These are phyloP conservation scores for Bombus affinis DNA, from an alignment of 1,140 invertebrate species.

Conservation along the genomic window DNA sequence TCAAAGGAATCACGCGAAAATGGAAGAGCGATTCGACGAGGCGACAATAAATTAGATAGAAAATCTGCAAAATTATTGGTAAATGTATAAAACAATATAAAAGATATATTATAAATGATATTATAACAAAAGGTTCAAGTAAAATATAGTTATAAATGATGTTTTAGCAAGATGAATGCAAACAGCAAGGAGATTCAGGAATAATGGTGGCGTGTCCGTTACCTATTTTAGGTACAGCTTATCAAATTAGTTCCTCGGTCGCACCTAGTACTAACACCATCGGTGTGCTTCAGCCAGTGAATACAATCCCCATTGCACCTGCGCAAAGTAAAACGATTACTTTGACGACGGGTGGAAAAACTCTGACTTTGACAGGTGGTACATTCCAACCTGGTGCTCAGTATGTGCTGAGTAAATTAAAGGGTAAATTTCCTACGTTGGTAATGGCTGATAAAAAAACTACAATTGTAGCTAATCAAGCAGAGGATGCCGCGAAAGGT, in stretches of 20 bases:
- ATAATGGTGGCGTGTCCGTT: constrained; percentile 41
- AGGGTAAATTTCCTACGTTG: constrained; percentile 67
- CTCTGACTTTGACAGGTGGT: constrained; percentile 69
- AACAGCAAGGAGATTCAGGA: constrained; percentile 22
- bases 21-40: constrained; percentile 1
- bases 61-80: constrained; percentile 40
- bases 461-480: constrained; percentile 12
- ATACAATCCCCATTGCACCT: constrained; percentile 53
- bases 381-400: constrained; percentile 64
- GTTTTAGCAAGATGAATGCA: constrained; percentile 47
- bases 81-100: neutral
- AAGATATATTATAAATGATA: neutral
- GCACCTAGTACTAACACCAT: constrained; percentile 29
- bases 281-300: constrained; percentile 44
- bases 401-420: constrained; percentile 70
- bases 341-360: constrained; percentile 67
- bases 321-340: constrained; percentile 66
- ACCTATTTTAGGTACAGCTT: constrained; percentile 49
- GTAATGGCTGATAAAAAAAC: constrained; percentile 60
- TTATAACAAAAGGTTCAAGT: neutral
- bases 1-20: constrained; percentile 42
- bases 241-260: constrained; percentile 56
- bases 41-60: constrained; percentile 4
- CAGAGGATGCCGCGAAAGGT: constrained; percentile 40
- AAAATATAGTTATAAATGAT: neutral